A percentile compares a stretch with the other conserved stretches of the same genome.
Conservation (phyloP, 2,113 vertebrate genomes). For the Dryoscopus gambensis region DNA sequence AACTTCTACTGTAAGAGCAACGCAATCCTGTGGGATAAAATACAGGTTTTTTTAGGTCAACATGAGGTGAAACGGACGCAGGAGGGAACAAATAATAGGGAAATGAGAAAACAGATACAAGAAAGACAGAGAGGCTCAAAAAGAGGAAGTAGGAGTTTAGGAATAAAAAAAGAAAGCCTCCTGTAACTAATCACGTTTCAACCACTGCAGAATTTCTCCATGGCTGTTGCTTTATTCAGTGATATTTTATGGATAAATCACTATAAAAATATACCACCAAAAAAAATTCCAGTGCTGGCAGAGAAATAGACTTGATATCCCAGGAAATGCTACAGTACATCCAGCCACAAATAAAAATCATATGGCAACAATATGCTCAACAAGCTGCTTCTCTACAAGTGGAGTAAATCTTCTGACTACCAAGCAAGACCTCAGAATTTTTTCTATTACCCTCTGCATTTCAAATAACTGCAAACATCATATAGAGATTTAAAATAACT, state of each 20-base stretch:
- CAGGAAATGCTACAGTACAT: neutral
- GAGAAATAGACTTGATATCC: neutral
- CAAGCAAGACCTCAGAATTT: neutral
- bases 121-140: neutral
- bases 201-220: neutral
- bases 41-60: neutral
- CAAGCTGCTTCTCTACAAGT: neutral
- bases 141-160: neutral
- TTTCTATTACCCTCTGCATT: neutral
- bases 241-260: neutral
- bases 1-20: neutral
- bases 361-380: neutral
- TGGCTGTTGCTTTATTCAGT: neutral
- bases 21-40: neutral
- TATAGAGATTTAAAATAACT: neutral
- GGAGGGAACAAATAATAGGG: neutral
- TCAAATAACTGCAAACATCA: neutral
- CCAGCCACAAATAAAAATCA: neutral
- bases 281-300: neutral
- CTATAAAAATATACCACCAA: neutral
- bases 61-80: neutral
- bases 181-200: neutral
- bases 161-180: neutral
- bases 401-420: neutral
- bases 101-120: conserved; percentile 15